Evolutionary conservation across 64 coral and sea anemone genomes (phyloP), one percentile per base, ranked within the genome.

Genomic region (Actinia equina): DNA sequence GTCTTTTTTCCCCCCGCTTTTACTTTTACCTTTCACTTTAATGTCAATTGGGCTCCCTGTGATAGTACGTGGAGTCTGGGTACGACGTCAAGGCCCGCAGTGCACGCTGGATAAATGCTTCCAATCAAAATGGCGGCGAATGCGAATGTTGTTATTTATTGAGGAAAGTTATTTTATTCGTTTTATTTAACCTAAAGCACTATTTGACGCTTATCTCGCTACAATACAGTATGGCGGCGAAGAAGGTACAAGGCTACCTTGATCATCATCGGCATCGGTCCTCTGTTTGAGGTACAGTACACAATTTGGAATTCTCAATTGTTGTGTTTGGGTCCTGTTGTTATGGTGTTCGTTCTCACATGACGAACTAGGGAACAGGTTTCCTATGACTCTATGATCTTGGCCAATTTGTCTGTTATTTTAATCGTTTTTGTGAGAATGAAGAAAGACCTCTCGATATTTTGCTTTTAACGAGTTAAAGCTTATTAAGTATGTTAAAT

Each of bases 71-170:
- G 6, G 46, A 49, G 7, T 49, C 46, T 49, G 46, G 7, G 46
- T 49, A 49, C 46, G 7, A 49, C 1, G 4, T 49, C 46, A 13
- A 37, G 77, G 42, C 17, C 55, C 83, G 51, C 83, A 85, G 20
- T 41, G 83, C 53, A 57, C 2, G 5, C 25, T 85, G 83, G 83
- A 56, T 85, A 42, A 85, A 85, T 27, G 37, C 56, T 6, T 85
- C 26, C 23, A 52, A 60, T 3, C 83, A 85, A 85, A 85, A 85
- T 85, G 83, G 83, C 83, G 83, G 83, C 83, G 7, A 85, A 85
- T 85, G 83, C 59, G 26, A 85, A 85, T 52, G 83, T 85, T 85
- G 56, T 85, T 85, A 26, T 85, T 52, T n/a, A 46, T 6, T 37
- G 17, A 26, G 42, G 4, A 85, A 57, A 60, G 17, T 43, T 4